Base-by-base conservation (phyloP, 1,140 invertebrate species). In the Onthophagus taurus region DNA sequence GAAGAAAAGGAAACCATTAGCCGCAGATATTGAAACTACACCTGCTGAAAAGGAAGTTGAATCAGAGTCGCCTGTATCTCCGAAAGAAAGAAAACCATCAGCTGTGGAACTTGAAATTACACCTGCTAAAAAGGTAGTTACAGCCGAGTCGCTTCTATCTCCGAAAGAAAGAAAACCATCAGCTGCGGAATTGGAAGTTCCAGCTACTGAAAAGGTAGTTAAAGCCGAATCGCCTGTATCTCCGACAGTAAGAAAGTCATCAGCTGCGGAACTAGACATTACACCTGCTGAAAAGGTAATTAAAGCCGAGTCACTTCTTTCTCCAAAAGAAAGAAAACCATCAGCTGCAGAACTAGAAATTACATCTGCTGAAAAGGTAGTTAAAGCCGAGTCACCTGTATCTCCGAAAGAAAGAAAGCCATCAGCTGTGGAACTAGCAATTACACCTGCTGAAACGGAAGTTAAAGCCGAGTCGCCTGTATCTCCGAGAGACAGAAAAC, bases 191-290 rank as follows among this genome's bases (percentile, higher is more conserved):
- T 23, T n/a, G n/a, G n/a, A n/a, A n/a, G n/a, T 21, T 9, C 12
- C 17, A 14, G 36, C 14, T 12, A 38, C n/a, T 12, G 23, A 38
- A 38, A 23, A 23, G 16, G 36, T 21, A 11, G n/a, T n/a, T n/a
- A 38, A 38, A 21, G 16, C 19, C 6, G 23, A 38, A 11, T 38
- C 36, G n/a, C 36, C 36, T 1, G 36, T 21, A 11, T 12, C 29
- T 4, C 3, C 29, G 3, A n/a, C n/a, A n/a, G n/a, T n/a, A n/a
- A n/a, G n/a, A n/a, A n/a, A n/a, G n/a, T n/a, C n/a, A n/a, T n/a
- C n/a, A 3, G 2, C 7, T 2, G 29, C 29, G 14, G 29, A 30
- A 30, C 19, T 13, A 30, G 29, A 30, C n/a, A 2, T 12, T 12
- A 2, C 8, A 30, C 14, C 29, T 8, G 11, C 29, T 30, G 3